Percentiles rank a stretch among this genome's conserved stretches.
These are phyloP conservation scores for Acanthornis magna DNA, from an alignment of 2,797 vertebrate genomes.

Conservation along the genomic window DNA sequence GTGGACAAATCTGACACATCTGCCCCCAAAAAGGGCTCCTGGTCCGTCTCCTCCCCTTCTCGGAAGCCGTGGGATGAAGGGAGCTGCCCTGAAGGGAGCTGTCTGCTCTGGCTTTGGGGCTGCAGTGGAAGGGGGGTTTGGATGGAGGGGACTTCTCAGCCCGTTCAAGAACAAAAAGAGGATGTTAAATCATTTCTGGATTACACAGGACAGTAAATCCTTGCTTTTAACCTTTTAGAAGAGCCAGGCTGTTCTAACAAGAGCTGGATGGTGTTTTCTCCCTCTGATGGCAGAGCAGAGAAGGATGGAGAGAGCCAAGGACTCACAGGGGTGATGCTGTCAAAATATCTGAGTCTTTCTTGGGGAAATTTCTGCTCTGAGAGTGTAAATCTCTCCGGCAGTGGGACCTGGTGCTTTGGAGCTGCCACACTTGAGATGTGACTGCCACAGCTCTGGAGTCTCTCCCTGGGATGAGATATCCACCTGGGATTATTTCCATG, in stretches of 20 bases:
- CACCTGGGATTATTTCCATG: neutral
- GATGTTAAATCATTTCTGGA: neutral
- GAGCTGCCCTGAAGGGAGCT: neutral
- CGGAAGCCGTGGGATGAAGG: fast-evolving
- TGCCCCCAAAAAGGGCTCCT: neutral
- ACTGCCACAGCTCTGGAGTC: neutral
- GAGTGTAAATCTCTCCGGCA: neutral
- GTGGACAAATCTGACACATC: neutral
- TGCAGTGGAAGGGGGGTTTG: neutral
- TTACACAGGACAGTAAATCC: neutral
- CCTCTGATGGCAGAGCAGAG: neutral
- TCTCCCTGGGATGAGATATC: neutral
- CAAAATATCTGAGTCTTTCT: neutral
- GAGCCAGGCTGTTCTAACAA: neutral
- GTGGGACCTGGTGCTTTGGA: neutral
- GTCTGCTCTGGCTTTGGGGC: neutral
- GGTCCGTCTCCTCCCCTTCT: neutral
- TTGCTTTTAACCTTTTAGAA: neutral
- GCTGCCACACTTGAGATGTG: neutral
- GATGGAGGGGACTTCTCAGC: neutral
- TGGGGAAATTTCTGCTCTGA: neutral
- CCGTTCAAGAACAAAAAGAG: fast-evolving
- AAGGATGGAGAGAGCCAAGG: neutral
- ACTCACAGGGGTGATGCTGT: neutral
- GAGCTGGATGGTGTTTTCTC: neutral